A percentile compares a stretch with the other conserved stretches of the same genome.
Conservation (phyloP, 2,113 vertebrate species). For the Phyllopteryx taeniolatus region DNA sequence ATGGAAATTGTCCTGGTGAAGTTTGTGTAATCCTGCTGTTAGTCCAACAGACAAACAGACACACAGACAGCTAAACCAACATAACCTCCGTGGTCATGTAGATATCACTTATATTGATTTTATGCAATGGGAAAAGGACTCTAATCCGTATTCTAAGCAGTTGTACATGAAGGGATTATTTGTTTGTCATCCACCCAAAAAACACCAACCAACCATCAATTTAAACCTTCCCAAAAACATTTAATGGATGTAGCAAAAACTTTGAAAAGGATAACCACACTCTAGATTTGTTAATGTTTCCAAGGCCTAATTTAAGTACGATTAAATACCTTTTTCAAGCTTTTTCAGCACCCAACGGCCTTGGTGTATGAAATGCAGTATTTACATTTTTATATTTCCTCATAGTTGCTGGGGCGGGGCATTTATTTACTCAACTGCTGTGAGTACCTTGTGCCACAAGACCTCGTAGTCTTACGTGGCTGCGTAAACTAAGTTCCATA, state of each 20-base stretch:
- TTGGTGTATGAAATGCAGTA: not conserved
- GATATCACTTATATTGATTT: conserved; percentile 3
- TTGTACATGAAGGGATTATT: not conserved
- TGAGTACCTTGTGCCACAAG: not conserved
- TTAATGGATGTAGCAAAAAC: not conserved
- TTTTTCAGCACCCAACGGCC: not conserved
- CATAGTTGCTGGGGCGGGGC: not conserved
- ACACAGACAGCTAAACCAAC: not conserved
- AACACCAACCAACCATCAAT: not conserved
- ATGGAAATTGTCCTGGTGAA: not conserved
- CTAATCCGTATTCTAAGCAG: not conserved
- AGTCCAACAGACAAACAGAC: conserved; percentile 1
- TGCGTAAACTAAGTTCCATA: too few relatives aligned
- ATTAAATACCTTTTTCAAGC: not conserved
- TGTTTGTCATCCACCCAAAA: not conserved
- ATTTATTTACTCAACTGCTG: not conserved
- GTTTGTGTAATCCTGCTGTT: not conserved
- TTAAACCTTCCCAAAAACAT: not conserved
- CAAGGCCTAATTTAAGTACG: not conserved
- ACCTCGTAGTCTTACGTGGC: too few relatives aligned
- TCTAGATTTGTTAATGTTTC: not conserved
- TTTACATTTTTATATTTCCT: not conserved
- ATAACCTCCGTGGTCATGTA: conserved; percentile 1
- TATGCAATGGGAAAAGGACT: not conserved
- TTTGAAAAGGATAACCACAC: not conserved